phyloP scores from a whole-genome alignment of 2,888 invertebrate species.

The Drosophila mercatorum region DNA sequence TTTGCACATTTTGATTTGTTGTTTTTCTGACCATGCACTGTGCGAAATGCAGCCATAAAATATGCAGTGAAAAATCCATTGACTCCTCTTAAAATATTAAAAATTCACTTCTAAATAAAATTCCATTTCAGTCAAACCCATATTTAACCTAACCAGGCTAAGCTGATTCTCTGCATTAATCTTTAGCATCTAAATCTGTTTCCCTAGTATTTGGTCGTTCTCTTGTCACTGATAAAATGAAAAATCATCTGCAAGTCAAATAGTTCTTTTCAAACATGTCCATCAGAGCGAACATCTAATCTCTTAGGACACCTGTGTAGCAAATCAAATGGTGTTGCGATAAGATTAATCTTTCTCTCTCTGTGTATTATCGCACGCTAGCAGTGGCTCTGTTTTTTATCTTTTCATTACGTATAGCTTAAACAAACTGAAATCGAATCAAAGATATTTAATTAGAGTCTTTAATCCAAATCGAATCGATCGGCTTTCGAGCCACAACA shows the following conservation, averaged over 20 bases:
- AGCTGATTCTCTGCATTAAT: not conserved
- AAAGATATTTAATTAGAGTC: not conserved
- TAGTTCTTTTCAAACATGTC: constrained; percentile 13
- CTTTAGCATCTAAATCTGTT: too few species aligned
- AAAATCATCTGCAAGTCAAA: not conserved
- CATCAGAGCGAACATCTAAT: constrained; percentile 10
- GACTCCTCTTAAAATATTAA: not conserved
- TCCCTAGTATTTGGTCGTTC: too few species aligned
- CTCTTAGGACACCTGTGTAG: not conserved
- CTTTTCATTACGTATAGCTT: not conserved
- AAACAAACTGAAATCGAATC: not conserved
- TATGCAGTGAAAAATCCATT: constrained; percentile 11
- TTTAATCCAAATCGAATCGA: constrained; percentile 1
- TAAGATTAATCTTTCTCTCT: constrained; percentile 29
- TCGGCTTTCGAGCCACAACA: not conserved
- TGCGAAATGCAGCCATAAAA: constrained; percentile 24
- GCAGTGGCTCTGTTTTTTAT: not conserved
- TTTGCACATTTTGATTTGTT: constrained; percentile 78
- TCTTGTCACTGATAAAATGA: too few species aligned
- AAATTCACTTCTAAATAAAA: not conserved
- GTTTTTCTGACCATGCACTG: constrained; percentile 39
- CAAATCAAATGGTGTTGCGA: constrained; percentile 34
- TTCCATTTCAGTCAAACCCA: not conserved
- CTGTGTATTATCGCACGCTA: not conserved
- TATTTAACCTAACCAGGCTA: not conserved